These are phyloP conservation scores for Anagrus nilaparvatae DNA, from an alignment of 1,140 invertebrate genomes.

Conservation along the genomic window DNA sequence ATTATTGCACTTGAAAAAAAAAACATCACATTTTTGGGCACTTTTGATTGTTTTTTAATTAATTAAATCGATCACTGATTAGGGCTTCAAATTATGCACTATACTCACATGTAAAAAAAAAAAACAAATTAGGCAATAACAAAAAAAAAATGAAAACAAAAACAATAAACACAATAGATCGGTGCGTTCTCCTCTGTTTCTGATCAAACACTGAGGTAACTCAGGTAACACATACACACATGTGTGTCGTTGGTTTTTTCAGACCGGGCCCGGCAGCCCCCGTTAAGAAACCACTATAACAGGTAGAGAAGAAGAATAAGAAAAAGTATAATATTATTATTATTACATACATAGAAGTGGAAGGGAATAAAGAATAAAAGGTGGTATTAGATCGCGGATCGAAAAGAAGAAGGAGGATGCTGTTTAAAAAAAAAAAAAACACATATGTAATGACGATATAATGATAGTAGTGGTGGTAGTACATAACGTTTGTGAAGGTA, in stretches of 20 bases:
- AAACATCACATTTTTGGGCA: too few relatives aligned
- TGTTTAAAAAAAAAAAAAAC: conserved; percentile 24
- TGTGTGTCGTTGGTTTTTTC: conserved; percentile 27
- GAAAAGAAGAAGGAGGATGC: conserved; percentile 26
- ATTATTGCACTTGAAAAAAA: too few relatives aligned
- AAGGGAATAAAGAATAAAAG: conserved; percentile 17
- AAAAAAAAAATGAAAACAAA: too few relatives aligned
- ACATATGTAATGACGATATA: conserved; percentile 30
- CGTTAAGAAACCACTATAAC: conserved; percentile 22
- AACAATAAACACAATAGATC: too few relatives aligned
- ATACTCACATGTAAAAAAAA: neutral
- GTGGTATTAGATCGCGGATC: conserved; percentile 13
- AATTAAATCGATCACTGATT: too few relatives aligned
- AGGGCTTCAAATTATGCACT: too few relatives aligned
- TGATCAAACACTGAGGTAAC: conserved; percentile 42
- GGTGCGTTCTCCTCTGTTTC: conserved; percentile 43
- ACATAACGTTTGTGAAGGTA: too few relatives aligned
- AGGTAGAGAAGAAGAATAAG: conserved; percentile 23
- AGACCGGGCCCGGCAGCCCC: conserved; percentile 22
- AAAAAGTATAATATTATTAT: conserved; percentile 13
- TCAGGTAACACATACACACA: conserved; percentile 40
- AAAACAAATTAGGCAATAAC: neutral
- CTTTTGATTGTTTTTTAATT: too few relatives aligned
- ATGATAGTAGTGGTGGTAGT: too few relatives aligned
- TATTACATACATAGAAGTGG: conserved; percentile 3